A percentile compares a stretch with the other conserved stretches of the same genome.
Evolutionary conservation across 2,113 vertebrate species (phyloP).

Genomic region (Microcebus murinus): DNA sequence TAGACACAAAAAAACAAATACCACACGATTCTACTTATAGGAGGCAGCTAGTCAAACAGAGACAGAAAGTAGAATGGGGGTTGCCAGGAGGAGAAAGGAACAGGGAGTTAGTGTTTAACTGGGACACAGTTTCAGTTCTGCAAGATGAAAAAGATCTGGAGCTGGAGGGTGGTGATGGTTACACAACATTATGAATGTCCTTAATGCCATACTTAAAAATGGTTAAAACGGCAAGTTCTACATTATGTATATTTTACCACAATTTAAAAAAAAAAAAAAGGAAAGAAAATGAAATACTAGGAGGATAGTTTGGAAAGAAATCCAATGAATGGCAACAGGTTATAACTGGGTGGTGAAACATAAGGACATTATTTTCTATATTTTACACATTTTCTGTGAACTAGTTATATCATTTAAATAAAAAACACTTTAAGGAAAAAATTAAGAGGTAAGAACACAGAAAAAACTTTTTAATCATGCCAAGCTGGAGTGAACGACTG

Average conservation of each 20-base stretch:
- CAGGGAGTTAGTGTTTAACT: accelerated
- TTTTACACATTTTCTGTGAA: background rate
- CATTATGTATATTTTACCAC: accelerated
- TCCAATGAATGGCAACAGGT: background rate
- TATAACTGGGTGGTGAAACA: accelerated
- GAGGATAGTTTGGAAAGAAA: background rate
- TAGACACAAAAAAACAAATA: background rate
- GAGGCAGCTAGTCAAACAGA: background rate
- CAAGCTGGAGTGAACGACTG: background rate
- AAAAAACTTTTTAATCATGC: background rate
- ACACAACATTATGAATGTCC: accelerated
- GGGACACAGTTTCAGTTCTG: background rate
- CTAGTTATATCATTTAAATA: background rate
- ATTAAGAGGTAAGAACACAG: background rate
- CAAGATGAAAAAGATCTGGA: background rate
- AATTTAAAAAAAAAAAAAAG: background rate
- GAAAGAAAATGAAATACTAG: background rate
- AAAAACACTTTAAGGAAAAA: background rate
- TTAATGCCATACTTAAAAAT: background rate
- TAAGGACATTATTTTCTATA: background rate
- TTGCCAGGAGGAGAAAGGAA: too few relatives aligned
- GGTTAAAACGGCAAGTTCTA: background rate
- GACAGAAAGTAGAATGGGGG: too few relatives aligned
- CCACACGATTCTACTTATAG: too few relatives aligned
- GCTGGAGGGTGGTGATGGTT: accelerated